Base-by-base conservation (phyloP, 2,113 vertebrate genomes). In the Aptenodytes patagonicus region DNA sequence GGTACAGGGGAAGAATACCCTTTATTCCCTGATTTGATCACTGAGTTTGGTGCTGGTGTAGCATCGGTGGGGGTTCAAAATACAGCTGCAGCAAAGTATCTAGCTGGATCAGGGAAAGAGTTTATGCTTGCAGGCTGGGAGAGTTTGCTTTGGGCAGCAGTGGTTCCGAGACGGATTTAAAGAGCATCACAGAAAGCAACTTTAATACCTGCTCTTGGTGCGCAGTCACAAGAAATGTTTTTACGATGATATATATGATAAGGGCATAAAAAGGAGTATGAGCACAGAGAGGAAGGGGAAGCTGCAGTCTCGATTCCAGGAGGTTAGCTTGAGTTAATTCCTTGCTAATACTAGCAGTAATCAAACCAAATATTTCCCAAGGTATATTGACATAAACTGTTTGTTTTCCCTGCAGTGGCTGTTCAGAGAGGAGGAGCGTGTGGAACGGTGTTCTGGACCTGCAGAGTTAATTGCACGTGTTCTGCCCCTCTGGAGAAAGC, bases 281-380 rank as follows among this genome's bases (percentile, higher is more conserved):
- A 52, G 71, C 55, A 57, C 26, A 29, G 64, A 57, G 57, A 12
- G 28, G 12, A 38, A 29, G 28, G 28, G 20, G 62, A 34, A 36
- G 52, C 52, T 25, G 18, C 3, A 2, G 1, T 17, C 57, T 46
- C 4, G 0, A 13, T 38, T 38, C 71, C 21, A 10, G 69, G 44
- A 68, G 60, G 32, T 65, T 6, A 34, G 47, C 54, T 42, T 36
- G 31, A 29, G 40, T 40, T 52, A 26, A 72, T 79, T 78, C 69
- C 32, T 54, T 57, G 47, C 65, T 60, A 18, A 26, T 25, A 44
- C 29, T 7, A 17, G 38, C 78, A 51, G 22, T 28, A 34, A 66
- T 40, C 51, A 47, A 60, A 38, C 32, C 28, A 22, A 40, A 5
- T 38, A 25, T 38, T 57, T 69, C 34, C 49, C 32, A 10, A 3